phyloP scores from a whole-genome alignment of 2,888 invertebrate genomes.

The Cryptocheilus praepositus region DNA sequence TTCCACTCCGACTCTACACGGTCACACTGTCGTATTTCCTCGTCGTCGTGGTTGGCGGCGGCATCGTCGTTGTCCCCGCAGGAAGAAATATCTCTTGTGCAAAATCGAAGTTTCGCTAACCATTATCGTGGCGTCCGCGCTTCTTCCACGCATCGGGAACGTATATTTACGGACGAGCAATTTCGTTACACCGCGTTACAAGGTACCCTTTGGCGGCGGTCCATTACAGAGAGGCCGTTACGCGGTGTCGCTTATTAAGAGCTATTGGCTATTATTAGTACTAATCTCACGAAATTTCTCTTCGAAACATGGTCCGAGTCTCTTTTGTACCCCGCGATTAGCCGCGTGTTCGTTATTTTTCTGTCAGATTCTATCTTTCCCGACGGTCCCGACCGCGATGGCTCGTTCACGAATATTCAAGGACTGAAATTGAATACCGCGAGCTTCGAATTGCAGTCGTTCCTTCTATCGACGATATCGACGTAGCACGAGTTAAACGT shows the following conservation, averaged over 20 bases:
- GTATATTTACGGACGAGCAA: slow-evolving; percentile 40
- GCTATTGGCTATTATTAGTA: slow-evolving; percentile 31
- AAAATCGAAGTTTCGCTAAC: neutral
- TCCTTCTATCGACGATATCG: neutral
- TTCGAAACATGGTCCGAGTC: slow-evolving; percentile 4
- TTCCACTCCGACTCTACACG: too few species aligned
- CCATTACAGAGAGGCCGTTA: slow-evolving; percentile 33
- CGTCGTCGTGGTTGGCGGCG: neutral
- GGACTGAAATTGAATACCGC: too few species aligned
- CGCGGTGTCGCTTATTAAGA: slow-evolving; percentile 37
- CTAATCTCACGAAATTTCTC: slow-evolving; percentile 32
- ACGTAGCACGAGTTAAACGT: neutral
- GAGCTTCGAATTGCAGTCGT: neutral
- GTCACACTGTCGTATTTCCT: neutral
- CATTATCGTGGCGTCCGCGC: slow-evolving; percentile 5
- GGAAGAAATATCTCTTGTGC: neutral
- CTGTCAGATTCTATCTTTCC: neutral
- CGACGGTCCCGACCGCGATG: too few species aligned
- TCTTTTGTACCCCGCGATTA: slow-evolving; percentile 12
- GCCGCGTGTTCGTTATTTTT: slow-evolving; percentile 4
- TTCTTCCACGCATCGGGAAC: slow-evolving; percentile 26
- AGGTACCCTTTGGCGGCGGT: slow-evolving; percentile 28
- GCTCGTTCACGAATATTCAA: too few species aligned
- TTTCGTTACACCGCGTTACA: slow-evolving; percentile 39
- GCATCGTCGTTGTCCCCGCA: slow-evolving; percentile 5